Evolutionary conservation across 1,140 invertebrate species (phyloP), one percentile per base, ranked within the genome.

Genomic region (Halesus radiatus): DNA sequence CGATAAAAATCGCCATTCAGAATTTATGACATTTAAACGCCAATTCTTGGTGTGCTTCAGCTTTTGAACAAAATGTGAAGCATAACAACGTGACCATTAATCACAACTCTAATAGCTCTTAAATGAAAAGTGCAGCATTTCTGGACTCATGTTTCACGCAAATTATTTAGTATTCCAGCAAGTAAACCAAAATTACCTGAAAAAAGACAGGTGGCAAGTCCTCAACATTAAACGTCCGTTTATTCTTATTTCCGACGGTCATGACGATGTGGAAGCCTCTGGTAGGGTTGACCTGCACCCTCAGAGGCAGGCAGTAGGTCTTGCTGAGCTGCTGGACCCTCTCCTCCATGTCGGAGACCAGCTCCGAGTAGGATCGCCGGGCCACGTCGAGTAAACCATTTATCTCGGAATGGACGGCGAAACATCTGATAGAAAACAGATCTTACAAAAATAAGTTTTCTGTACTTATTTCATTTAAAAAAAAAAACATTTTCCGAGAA

Each of bases 181-280:
- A n/a, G n/a, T n/a, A n/a, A n/a, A n/a, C n/a, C n/a, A n/a, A n/a
- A n/a, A n/a, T n/a, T n/a, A 93, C 93, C 87, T 95, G 91, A 76
- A 94, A 92, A 84, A 95, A 94, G 70, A 92, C 90, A 1, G 88
- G 84, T 1, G 95, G 93, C 23, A 94, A 87, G 81, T 93, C 87
- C 50, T 89, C 90, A n/a, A 90, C 84, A 79, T 90, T 88, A 29
- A 92, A 90, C 32, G 85, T 85, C 18, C 82, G 80, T 56, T 86
- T 86, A 78, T 88, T 88, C 84, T 89, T 89, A 53, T 86, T 84
- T 77, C 87, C 85, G 78, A 88, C 84, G 1, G 90, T 88, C 79
- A 95, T 86, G 81, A 94, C 91, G 53, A 97, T 93, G 85, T 96
- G 94, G 86, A 95, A 96, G 3, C 96, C 96, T 84, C 94, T 91